Evolutionary conservation across 2,113 vertebrate genomes (phyloP).

Genomic region (Verasper variegatus): DNA sequence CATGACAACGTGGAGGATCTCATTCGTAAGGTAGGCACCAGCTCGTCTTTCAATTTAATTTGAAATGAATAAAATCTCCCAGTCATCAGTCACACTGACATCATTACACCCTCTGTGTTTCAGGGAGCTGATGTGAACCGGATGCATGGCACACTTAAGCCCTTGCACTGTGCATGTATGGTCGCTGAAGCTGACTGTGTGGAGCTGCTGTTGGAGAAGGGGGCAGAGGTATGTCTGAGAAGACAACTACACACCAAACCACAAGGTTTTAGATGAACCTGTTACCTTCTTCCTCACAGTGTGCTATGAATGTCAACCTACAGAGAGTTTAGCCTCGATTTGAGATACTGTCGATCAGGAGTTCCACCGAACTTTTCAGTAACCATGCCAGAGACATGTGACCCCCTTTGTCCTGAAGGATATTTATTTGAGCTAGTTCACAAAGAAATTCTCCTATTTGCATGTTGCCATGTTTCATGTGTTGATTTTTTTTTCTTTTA

Average conservation of each 20-base stretch:
- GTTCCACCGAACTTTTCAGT: too few relatives aligned
- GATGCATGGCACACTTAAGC: conserved; percentile 95
- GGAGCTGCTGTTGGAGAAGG: conserved; percentile 94
- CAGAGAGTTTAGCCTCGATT: background rate
- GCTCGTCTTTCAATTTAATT: background rate
- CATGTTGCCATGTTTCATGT: too few relatives aligned
- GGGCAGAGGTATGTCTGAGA: conserved; percentile 87
- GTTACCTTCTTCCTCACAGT: background rate
- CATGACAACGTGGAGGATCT: conserved; percentile 97
- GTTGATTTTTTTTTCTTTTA: too few relatives aligned
- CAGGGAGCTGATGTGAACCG: conserved; percentile 97
- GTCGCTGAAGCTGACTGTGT: conserved; percentile 95
- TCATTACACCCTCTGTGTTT: background rate
- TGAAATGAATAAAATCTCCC: background rate
- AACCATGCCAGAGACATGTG: too few relatives aligned
- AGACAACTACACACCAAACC: background rate
- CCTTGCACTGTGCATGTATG: conserved; percentile 98
- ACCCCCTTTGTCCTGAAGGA: too few relatives aligned
- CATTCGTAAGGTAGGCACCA: conserved; percentile 88
- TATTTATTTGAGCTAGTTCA: too few relatives aligned
- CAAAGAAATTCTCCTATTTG: too few relatives aligned
- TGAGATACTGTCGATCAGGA: background rate
- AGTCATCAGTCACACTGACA: background rate
- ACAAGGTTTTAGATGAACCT: background rate
- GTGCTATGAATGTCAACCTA: background rate